A percentile compares a stretch with the other conserved stretches of the same genome.
Conservation (phyloP, 2,797 vertebrate species). For the Danionella dracula region DNA sequence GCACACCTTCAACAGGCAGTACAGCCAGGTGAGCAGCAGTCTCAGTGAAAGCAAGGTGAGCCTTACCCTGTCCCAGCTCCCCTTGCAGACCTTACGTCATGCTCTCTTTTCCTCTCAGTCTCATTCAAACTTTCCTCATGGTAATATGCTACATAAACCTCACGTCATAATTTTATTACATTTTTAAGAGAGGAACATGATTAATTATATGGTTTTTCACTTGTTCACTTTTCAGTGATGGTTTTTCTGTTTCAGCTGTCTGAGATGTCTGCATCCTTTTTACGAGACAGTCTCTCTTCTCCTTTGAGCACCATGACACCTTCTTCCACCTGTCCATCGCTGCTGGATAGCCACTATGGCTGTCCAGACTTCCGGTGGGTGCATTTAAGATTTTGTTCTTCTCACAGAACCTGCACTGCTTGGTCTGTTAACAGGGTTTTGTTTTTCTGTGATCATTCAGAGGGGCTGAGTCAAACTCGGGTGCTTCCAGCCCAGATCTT, state of each 20-base stretch:
- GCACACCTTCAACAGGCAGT: slow-evolving; percentile 98
- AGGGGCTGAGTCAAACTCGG: slow-evolving; percentile 77
- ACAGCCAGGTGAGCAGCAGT: slow-evolving; percentile 95
- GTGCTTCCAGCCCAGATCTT: slow-evolving; percentile 83
- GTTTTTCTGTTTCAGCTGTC: slow-evolving; percentile 78
- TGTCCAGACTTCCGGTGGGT: slow-evolving; percentile 70
- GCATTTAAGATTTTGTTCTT: not conserved
- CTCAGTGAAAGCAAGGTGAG: slow-evolving; percentile 99
- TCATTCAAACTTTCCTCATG: slow-evolving; percentile 12
- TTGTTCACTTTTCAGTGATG: slow-evolving; percentile 50
- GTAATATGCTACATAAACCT: not conserved
- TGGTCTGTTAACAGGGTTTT: not conserved
- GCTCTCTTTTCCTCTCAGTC: not conserved
- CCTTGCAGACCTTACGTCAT: slow-evolving; percentile 22
- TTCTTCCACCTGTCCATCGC: slow-evolving; percentile 92
- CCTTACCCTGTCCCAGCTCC: slow-evolving; percentile 31
- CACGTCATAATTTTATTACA: not conserved
- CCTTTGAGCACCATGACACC: slow-evolving; percentile 87
- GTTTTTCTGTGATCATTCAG: slow-evolving; percentile 67
- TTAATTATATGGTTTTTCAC: slow-evolving; percentile 44
- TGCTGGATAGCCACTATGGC: slow-evolving; percentile 86
- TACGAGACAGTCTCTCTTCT: slow-evolving; percentile 81
- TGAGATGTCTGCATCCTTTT: slow-evolving; percentile 90
- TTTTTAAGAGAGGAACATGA: slow-evolving; percentile 28
- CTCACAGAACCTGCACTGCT: too few species aligned